Base-by-base conservation (phyloP, 2,797 vertebrate species). In the Rhinophrynus dorsalis region DNA sequence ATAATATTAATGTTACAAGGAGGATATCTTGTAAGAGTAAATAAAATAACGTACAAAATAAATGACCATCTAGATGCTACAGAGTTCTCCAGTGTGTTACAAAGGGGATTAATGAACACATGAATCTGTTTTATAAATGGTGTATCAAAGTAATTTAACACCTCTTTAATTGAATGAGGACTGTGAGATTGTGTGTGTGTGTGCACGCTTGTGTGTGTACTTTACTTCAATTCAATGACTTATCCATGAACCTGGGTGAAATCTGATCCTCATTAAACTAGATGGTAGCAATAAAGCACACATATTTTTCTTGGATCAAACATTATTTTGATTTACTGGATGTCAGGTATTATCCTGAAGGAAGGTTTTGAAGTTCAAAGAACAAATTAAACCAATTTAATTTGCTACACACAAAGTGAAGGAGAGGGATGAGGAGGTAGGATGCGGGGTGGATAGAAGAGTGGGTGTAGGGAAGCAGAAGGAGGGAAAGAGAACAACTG, bases 271-370 rank as follows among this genome's bases (percentile, higher is more conserved):
- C 77, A 75, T 62, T 51, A 52, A 30, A 38, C 74, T 48, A 30
- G 62, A 73, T 75, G 74, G 42, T 70, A 79, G 74, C 72, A 77
- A 74, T 71, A 64, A 77, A 75, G 75, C 44, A 55, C 70, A 74
- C 77, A 74, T 59, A 56, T 78, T 71, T 80, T 77, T 72, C 74
- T 76, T 60, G 68, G 47, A 68, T 79, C 52, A 74, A 56, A 76
- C 48, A 33, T 78, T 15, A 78, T 78, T 78, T 75, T 81, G 74
- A 80, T 74, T 72, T 79, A 73, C 11, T 76, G 66, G 70, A n/a
- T 80, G 79, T 68, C 73, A 52, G 59, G 62, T 74, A 55, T 75
- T 75, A 54, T 33, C 65, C 75, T 61, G 70, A 76, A 77, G 8
- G 13, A 73, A 67, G 62, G 70, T 45, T 73, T 73, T 73, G 62